A percentile compares a stretch with the other conserved stretches of the same genome.
These are phyloP conservation scores for Malurus elegans DNA, from an alignment of 2,113 vertebrate species.

Conservation along the genomic window DNA sequence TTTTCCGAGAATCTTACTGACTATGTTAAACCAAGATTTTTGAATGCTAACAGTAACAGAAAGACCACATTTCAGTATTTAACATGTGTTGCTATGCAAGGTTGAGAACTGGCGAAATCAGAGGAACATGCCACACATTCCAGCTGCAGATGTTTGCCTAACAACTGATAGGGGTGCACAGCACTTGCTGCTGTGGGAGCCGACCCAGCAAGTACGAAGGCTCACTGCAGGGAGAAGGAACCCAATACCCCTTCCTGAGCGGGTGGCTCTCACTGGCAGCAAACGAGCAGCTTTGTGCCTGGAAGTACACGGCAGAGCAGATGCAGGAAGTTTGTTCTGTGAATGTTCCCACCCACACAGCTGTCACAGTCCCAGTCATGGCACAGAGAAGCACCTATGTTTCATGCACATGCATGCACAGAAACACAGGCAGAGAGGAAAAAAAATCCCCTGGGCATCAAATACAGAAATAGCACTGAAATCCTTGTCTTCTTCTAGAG, in stretches of 20 bases:
- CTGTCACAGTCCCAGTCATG: neutral
- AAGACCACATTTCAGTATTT: neutral
- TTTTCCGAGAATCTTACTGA: neutral
- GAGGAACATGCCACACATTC: neutral
- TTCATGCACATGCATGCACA: neutral
- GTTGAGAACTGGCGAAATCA: neutral
- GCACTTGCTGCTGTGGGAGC: neutral
- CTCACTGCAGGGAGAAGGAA: neutral
- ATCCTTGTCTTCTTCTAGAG: neutral
- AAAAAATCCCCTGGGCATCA: neutral
- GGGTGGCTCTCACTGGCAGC: neutral
- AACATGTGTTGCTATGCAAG: neutral
- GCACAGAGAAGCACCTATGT: neutral
- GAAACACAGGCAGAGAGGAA: neutral
- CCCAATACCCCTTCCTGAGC: neutral
- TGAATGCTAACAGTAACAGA: neutral
- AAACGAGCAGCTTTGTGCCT: accelerated
- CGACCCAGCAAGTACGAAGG: neutral
- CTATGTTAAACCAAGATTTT: neutral
- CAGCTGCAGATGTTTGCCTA: conserved; percentile 3
- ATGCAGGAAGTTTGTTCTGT: neutral
- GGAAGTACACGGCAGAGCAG: neutral
- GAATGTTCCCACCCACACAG: neutral
- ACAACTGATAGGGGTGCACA: neutral
- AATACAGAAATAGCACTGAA: neutral